phyloP scores from a whole-genome alignment of 2,797 vertebrate species.

The Tapirus indicus region DNA sequence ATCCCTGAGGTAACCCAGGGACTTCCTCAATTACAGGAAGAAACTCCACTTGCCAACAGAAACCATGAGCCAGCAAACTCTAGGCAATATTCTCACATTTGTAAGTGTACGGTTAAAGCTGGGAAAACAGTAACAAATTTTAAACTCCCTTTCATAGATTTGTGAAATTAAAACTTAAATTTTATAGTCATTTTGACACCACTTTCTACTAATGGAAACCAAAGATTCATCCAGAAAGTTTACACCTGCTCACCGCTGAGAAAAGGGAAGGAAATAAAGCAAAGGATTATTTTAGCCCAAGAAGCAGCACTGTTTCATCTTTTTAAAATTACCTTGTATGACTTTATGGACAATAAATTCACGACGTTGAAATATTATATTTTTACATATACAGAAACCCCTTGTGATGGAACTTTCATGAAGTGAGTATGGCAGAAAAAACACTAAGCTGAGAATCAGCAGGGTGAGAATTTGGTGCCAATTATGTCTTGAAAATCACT shows the following conservation, averaged over 20 bases:
- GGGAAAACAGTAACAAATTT: background rate
- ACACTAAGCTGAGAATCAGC: background rate
- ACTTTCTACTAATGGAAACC: conserved; percentile 34
- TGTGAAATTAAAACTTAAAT: conserved; percentile 47
- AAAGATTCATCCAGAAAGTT: background rate
- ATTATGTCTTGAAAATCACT: background rate
- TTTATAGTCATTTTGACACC: conserved; percentile 18
- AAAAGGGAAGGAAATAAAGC: conserved; percentile 29
- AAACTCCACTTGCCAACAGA: conserved; percentile 23
- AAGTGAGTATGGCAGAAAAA: background rate
- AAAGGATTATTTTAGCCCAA: conserved; percentile 15
- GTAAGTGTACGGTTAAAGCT: background rate
- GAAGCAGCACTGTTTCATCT: background rate
- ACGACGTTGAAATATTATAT: background rate
- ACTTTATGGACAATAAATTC: background rate
- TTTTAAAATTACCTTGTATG: conserved; percentile 1
- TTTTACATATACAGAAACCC: background rate
- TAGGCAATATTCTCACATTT: background rate
- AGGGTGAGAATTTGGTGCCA: background rate
- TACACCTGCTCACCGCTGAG: background rate
- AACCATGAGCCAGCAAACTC: background rate
- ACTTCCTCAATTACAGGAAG: conserved; percentile 11
- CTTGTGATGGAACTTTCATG: background rate
- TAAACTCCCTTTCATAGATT: conserved; percentile 15
- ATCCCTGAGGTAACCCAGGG: background rate